Evolutionary conservation across 1,140 invertebrate genomes (phyloP).

Genomic region (Leptopilina boulardi): DNA sequence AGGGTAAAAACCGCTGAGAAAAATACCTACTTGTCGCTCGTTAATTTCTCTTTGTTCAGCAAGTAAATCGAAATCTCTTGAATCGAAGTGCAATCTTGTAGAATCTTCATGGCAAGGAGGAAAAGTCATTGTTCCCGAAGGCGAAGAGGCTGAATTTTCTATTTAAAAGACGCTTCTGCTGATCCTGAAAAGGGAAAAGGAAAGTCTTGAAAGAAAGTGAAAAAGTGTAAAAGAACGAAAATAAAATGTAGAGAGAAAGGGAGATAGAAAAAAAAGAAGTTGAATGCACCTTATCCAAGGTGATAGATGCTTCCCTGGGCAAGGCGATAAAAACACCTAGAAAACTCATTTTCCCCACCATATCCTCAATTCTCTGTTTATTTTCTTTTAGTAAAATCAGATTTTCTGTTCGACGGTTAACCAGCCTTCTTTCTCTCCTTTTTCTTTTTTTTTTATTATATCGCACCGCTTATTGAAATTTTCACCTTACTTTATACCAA

Average conservation of each 20-base stretch:
- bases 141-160: slow-evolving; percentile 21
- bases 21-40: neutral
- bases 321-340: neutral
- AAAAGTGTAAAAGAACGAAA: neutral
- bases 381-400: slow-evolving; percentile 1
- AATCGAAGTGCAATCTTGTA: slow-evolving; percentile 25
- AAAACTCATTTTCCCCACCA: neutral
- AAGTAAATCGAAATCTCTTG: slow-evolving; percentile 29
- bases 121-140: slow-evolving; percentile 31
- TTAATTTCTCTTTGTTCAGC: slow-evolving; percentile 20
- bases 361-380: neutral
- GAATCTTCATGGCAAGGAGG: neutral
- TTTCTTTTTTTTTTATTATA: neutral
- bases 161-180: slow-evolving; percentile 6
- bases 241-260: neutral
- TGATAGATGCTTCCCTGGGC: slow-evolving; percentile 21
- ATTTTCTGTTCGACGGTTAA: neutral
- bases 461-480: neutral
- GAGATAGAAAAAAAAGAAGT: neutral
- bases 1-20: neutral
- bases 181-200: slow-evolving; percentile 2
- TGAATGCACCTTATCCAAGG: neutral
- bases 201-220: slow-evolving; percentile 18
- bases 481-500: neutral
- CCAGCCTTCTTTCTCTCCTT: neutral